phyloP scores from a whole-genome alignment of 2,113 vertebrate species.

The Oncorhynchus tshawytscha region DNA sequence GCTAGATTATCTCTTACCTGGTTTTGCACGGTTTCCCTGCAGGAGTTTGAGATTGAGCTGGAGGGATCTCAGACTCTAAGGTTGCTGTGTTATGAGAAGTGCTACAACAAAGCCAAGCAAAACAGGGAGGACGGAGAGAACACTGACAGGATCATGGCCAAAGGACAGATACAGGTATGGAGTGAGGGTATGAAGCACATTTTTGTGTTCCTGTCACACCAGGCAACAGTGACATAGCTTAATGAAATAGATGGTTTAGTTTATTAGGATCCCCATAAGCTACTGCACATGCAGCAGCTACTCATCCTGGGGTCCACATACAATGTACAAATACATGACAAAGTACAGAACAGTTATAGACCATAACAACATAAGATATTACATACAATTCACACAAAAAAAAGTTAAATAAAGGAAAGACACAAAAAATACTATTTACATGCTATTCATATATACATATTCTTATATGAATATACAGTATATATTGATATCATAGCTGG shows the following conservation, averaged over 20 bases:
- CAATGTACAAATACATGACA: too few relatives aligned
- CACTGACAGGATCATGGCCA: slow-evolving; percentile 85
- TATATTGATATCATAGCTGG: background rate
- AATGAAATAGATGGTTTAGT: slow-evolving; percentile 1
- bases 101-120: slow-evolving; percentile 81
- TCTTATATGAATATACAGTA: too few relatives aligned
- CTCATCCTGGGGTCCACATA: too few relatives aligned
- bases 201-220: background rate
- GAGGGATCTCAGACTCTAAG: slow-evolving; percentile 91
- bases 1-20: background rate
- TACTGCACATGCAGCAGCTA: too few relatives aligned
- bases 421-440: too few relatives aligned
- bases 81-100: slow-evolving; percentile 92
- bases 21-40: background rate
- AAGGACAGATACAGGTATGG: slow-evolving; percentile 89
- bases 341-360: too few relatives aligned
- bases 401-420: too few relatives aligned
- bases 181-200: background rate
- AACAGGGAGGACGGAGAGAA: slow-evolving; percentile 86
- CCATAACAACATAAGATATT: too few relatives aligned
- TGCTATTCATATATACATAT: too few relatives aligned
- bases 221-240: background rate
- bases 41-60: slow-evolving; percentile 97
- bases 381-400: too few relatives aligned
- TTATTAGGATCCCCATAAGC: too few relatives aligned